These are phyloP conservation scores for Venusia cambrica DNA, from an alignment of 2,888 invertebrate species.

Conservation along the genomic window DNA sequence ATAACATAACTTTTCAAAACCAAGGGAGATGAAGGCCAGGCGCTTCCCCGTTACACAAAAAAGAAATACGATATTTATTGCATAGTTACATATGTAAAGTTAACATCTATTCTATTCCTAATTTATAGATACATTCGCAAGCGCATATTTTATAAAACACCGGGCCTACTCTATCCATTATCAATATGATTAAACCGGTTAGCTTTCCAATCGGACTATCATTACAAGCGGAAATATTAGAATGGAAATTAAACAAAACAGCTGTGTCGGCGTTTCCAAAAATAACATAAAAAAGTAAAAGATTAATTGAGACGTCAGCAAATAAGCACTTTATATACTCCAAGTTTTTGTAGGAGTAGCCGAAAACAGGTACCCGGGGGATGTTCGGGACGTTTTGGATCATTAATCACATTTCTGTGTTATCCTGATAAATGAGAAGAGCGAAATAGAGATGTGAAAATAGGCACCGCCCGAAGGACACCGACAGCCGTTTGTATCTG, in stretches of 20 bases:
- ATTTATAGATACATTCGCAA: no score
- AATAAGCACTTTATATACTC: constrained; percentile 56
- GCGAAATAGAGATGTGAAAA: constrained; percentile 61
- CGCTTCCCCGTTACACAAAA: no score
- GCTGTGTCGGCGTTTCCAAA: constrained; percentile 44
- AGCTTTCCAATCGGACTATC: constrained; percentile 32
- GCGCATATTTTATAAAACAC: constrained; percentile 1
- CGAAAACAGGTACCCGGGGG: constrained; percentile 66
- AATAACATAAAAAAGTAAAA: constrained; percentile 44
- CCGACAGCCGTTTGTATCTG: constrained; percentile 39
- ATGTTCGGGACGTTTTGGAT: constrained; percentile 32
- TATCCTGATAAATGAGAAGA: constrained; percentile 57
- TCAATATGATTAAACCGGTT: constrained; percentile 5
- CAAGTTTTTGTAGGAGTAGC: constrained; percentile 62
- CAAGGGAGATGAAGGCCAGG: no score
- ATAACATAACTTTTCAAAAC: no score
- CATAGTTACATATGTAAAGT: no score
- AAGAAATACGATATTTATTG: no score
- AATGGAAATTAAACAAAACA: constrained; percentile 59
- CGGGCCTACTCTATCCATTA: not conserved
- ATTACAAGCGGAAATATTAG: constrained; percentile 49
- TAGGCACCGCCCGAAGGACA: constrained; percentile 54
- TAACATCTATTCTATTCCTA: no score
- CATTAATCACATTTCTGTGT: constrained; percentile 69
- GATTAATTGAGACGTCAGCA: constrained; percentile 74